Evolutionary conservation across 1,140 invertebrate genomes (phyloP).

Genomic region (Theocolax elegans): DNA sequence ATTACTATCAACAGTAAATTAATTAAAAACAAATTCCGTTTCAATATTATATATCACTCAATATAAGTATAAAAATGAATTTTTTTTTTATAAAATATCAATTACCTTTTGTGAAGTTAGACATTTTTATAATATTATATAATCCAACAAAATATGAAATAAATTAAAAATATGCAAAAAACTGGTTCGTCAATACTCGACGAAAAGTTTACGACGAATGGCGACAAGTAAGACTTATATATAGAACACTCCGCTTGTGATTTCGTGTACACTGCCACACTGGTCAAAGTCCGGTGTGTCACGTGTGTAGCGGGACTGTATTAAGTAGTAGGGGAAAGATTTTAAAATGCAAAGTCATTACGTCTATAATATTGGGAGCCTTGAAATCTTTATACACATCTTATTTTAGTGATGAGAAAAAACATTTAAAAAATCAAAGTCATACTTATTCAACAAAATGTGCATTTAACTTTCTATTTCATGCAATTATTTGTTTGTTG

Average conservation of each 20-base stretch:
- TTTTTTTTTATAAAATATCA: too few species aligned
- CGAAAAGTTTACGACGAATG: neutral
- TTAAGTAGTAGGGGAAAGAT: neutral
- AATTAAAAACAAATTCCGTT: too few species aligned
- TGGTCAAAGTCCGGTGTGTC: conserved; percentile 8
- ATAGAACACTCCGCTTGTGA: neutral
- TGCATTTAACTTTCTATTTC: too few species aligned
- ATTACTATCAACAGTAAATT: too few species aligned
- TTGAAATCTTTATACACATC: neutral
- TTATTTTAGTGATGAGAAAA: too few species aligned
- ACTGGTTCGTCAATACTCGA: neutral
- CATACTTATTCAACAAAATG: too few species aligned
- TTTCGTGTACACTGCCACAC: neutral
- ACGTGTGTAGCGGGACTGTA: too few species aligned
- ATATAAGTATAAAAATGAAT: too few species aligned
- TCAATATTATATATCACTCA: too few species aligned
- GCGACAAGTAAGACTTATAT: neutral
- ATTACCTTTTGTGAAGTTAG: conserved; percentile 46
- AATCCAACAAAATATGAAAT: neutral
- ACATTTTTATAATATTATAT: conserved; percentile 38
- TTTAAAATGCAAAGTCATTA: conserved; percentile 21
- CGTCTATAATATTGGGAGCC: neutral
- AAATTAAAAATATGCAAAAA: neutral
- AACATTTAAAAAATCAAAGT: too few species aligned
- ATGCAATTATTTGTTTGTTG: too few species aligned